Evolutionary conservation across 64 coral and sea anemone genomes (phyloP).

Genomic region (Dendronephthya gigantea): DNA sequence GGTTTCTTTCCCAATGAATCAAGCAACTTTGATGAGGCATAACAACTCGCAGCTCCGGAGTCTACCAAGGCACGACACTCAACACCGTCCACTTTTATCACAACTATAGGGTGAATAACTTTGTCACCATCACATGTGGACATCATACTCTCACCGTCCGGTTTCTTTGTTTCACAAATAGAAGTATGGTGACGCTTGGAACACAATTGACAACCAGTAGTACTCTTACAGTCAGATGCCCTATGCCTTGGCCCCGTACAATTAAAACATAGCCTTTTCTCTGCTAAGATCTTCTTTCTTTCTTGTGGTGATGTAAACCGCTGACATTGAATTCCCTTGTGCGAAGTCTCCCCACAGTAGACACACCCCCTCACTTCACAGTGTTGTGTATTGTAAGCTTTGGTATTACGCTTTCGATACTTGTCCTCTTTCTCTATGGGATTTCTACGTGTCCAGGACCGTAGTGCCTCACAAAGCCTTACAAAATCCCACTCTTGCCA

Average conservation of each 20-base stretch:
- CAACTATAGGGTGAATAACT: not conserved
- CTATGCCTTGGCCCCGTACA: not conserved
- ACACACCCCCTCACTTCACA: not conserved
- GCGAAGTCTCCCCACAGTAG: not conserved
- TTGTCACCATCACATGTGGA: not conserved
- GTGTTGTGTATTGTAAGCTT: not conserved
- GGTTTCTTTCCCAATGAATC: no score
- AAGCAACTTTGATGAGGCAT: no score
- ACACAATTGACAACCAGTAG: not conserved
- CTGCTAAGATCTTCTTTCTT: not conserved
- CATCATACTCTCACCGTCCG: not conserved
- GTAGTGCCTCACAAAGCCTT: not conserved
- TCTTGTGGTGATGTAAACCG: not conserved
- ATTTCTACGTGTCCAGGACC: not conserved
- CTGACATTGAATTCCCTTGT: not conserved
- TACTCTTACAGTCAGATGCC: not conserved
- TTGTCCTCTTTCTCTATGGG: not conserved
- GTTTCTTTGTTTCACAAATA: not conserved
- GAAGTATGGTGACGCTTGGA: not conserved
- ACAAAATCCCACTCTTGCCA: not conserved
- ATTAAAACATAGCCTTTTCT: not conserved
- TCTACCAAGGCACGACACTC: no score
- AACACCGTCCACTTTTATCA: not conserved
- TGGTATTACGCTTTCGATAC: not conserved
- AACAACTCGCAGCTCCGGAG: no score